phyloP scores from a whole-genome alignment of 2,113 vertebrate genomes.

The Origma solitaria region DNA sequence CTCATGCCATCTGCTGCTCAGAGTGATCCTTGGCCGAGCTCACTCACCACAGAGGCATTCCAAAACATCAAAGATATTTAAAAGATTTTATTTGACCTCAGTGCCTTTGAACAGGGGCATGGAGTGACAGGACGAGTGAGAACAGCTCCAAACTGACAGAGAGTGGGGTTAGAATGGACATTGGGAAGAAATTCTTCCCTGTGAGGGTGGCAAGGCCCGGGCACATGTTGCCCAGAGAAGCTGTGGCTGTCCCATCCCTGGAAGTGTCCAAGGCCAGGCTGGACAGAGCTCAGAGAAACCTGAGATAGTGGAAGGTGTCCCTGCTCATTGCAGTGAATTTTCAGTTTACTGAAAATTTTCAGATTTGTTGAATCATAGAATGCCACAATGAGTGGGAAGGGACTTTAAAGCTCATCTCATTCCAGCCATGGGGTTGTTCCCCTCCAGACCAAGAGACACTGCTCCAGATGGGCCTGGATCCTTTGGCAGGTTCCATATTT shows the following conservation, averaged over 20 bases:
- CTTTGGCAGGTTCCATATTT: rapidly evolving
- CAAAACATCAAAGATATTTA: neutral
- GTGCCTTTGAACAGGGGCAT: neutral
- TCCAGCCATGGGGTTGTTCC: neutral
- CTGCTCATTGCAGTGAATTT: neutral
- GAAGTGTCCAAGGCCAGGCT: neutral
- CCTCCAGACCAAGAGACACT: neutral
- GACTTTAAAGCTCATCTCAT: neutral
- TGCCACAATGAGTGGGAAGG: neutral
- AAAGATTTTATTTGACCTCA: neutral
- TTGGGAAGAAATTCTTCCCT: neutral
- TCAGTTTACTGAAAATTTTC: too few relatives aligned
- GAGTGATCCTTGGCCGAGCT: neutral
- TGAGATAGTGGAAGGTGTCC: too few relatives aligned
- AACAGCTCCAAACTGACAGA: neutral
- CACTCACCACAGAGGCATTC: neutral
- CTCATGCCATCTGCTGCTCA: rapidly evolving
- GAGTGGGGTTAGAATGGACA: neutral
- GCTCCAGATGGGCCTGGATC: neutral
- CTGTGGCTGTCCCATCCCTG: neutral
- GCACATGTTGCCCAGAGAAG: neutral
- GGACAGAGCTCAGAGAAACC: neutral
- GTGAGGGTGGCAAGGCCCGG: neutral
- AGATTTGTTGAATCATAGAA: neutral
- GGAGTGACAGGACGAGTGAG: neutral